These are phyloP conservation scores for Venturia canescens DNA, from an alignment of 1,140 invertebrate species.

Conservation along the genomic window DNA sequence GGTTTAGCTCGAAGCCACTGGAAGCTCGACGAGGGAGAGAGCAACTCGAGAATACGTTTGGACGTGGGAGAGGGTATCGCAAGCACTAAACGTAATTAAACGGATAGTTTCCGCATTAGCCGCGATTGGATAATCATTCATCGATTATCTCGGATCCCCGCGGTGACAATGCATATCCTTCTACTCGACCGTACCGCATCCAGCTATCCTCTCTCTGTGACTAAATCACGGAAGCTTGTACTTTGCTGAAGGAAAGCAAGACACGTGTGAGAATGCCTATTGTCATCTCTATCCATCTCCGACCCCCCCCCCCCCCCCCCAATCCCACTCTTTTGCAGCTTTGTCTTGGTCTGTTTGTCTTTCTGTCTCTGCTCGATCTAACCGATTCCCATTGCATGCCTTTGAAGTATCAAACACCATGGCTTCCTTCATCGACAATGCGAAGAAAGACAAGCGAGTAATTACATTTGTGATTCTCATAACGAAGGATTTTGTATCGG, in stretches of 20 bases:
- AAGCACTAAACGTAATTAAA: constrained; percentile 76
- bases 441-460: neutral
- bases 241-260: neutral
- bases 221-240: neutral
- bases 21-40: constrained; percentile 37
- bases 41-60: constrained; percentile 11
- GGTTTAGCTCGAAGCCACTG: constrained; percentile 62
- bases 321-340: neutral
- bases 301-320: neutral
- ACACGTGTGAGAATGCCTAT: constrained; percentile 20
- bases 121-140: constrained; percentile 75
- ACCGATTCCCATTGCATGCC: neutral
- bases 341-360: too few species aligned
- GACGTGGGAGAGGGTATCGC: constrained; percentile 54
- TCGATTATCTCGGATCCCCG: constrained; percentile 69
- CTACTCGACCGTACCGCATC: neutral
- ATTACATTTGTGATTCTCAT: too few species aligned
- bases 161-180: constrained; percentile 48
- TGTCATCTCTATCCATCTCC: neutral
- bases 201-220: constrained; percentile 11
- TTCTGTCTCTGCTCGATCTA: neutral
- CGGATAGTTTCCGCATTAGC: constrained; percentile 76
- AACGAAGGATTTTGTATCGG: too few species aligned
- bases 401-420: neutral
- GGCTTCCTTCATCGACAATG: neutral